Evolutionary conservation across 2,888 invertebrate genomes (phyloP), one percentile per base, ranked within the genome.

Genomic region (Ichneumon xanthorius): DNA sequence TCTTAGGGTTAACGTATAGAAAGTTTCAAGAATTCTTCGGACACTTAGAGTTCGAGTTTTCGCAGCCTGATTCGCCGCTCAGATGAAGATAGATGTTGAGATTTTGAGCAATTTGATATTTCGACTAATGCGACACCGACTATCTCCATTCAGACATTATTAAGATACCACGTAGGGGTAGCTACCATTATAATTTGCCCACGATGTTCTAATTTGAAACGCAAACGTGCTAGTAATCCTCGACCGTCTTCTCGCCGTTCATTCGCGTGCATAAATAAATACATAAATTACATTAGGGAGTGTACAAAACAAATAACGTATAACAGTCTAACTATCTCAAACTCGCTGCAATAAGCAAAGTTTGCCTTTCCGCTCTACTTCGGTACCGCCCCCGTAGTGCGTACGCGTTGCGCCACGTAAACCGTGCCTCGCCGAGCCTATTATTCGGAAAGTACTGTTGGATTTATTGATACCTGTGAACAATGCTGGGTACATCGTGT

Each of bases 311-410:
- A 75, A 70, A 63, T 67, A 58, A n/a, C 14, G n/a, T 61, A 26
- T 6, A 22, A 16, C 22, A 30, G 61, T 61, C 7, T 30, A n/a
- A 14, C 5, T 30, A 63, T 63, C 6, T 30, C 4, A 33, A 14
- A 75, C 48, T 77, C 45, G 26, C 37, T 11, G 63, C 16, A 63
- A 71, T 63, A 65, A 58, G 76, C 50, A 73, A 81, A 84, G 63
- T 81, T 84, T 72, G 26, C 50, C 9, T 45, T 72, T 78, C 53
- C 45, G 30, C 50, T 80, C 45, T 63, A 63, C n/a, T 61, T 61
- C 26, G 16, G 19, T 26, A 2, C 19, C 58, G 3, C 22, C 26
- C 26, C 14, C 16, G 50, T 48, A 45, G 68, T n/a, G 26, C 50
- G 22, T 50, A 33, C 48, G 68, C 70, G 48, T 48, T 26, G n/a